phyloP scores from a whole-genome alignment of 1,140 invertebrate species.

The Ladona fulva region DNA sequence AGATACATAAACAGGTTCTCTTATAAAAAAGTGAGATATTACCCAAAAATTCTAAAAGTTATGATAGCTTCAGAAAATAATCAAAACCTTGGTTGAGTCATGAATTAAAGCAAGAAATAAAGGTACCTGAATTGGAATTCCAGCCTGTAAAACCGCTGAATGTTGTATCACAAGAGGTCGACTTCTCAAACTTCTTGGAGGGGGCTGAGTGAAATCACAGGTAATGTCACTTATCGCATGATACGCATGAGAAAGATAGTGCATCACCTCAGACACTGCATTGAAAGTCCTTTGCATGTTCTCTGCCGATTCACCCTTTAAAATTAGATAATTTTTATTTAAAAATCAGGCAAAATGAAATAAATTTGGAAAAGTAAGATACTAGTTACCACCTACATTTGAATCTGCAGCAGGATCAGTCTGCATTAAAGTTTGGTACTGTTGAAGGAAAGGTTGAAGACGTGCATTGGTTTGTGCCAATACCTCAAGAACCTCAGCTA shows the following conservation, averaged over 20 bases:
- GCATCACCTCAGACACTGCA: conserved; percentile 65
- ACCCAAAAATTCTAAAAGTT: too few species aligned
- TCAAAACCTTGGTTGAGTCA: too few species aligned
- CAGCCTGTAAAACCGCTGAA: conserved; percentile 48
- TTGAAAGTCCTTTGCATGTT: conserved; percentile 55
- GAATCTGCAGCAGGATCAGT: conserved; percentile 46
- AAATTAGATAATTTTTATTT: background rate
- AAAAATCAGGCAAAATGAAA: background rate
- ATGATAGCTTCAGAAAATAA: too few species aligned
- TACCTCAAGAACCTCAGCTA: conserved; percentile 50
- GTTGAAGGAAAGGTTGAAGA: conserved; percentile 50
- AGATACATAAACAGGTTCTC: too few species aligned
- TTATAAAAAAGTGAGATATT: too few species aligned
- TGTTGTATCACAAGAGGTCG: conserved; percentile 65
- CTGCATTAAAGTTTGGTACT: conserved; percentile 47
- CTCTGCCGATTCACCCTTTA: conserved; percentile 32
- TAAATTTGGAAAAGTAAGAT: background rate
- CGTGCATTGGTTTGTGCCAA: conserved; percentile 49
- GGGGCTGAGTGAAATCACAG: conserved; percentile 54
- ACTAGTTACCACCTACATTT: conserved; percentile 34
- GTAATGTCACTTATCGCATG: conserved; percentile 81
- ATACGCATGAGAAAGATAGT: conserved; percentile 75
- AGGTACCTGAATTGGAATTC: conserved; percentile 54
- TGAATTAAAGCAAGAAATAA: too few species aligned
- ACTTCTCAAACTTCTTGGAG: conserved; percentile 60